Percentiles rank a stretch among this genome's conserved stretches.
phyloP scores from a whole-genome alignment of 2,797 vertebrate species.

The Sebastes taczanowskii region DNA sequence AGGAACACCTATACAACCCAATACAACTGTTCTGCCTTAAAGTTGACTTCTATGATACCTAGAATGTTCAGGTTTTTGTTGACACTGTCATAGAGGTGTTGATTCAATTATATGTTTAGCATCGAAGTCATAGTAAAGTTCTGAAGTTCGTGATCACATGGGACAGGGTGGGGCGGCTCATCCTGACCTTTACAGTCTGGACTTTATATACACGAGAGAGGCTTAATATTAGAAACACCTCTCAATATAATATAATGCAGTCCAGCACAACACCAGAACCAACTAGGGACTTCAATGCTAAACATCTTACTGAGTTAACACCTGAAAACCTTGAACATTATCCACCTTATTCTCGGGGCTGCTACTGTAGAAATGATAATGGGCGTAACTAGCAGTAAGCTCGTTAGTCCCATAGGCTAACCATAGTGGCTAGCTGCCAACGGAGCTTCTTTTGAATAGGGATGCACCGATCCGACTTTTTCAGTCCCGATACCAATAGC shows the following conservation, averaged over 20 bases:
- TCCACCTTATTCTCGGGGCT: no score
- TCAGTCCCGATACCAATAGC: no score
- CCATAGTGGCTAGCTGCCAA: no score
- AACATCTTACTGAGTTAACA: neutral
- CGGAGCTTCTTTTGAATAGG: no score
- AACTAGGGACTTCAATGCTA: neutral
- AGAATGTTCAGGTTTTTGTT: no score
- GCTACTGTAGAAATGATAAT: no score
- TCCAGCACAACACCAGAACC: neutral
- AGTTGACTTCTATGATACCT: no score
- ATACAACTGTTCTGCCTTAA: no score
- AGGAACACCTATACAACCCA: neutral
- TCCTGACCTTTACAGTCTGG: neutral
- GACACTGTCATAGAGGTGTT: neutral
- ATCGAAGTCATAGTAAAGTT: neutral
- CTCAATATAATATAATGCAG: neutral
- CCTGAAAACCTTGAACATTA: neutral
- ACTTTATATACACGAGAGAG: neutral
- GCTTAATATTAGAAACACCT: neutral
- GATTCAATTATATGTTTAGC: neutral
- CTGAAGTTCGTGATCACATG: neutral
- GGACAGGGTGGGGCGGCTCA: neutral
- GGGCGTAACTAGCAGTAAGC: no score
- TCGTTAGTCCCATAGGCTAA: no score
- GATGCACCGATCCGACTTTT: no score